Conservation (phyloP, 2,797 vertebrate genomes). For the Pogoniulus pusillus region DNA sequence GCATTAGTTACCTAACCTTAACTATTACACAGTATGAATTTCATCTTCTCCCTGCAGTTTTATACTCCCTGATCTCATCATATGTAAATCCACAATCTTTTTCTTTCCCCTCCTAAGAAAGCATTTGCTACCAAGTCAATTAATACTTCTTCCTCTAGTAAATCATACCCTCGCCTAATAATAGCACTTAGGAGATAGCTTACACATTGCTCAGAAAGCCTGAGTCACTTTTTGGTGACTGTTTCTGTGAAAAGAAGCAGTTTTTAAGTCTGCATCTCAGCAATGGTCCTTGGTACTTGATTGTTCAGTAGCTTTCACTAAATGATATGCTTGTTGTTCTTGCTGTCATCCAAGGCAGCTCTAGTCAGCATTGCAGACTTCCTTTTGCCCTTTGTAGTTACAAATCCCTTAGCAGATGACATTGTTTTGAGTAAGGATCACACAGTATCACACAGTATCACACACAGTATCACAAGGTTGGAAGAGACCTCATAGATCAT, state of each 20-base stretch:
- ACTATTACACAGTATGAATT: not conserved
- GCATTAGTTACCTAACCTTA: not conserved
- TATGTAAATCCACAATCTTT: not conserved
- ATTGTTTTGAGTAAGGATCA: not conserved
- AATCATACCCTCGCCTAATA: not conserved
- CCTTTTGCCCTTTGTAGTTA: not conserved
- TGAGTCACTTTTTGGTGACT: not conserved
- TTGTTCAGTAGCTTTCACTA: not conserved
- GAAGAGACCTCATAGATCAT: too few species aligned
- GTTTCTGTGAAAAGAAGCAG: not conserved
- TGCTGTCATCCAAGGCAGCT: not conserved
- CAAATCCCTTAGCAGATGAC: not conserved
- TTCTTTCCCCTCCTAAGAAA: not conserved
- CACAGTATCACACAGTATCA: too few species aligned
- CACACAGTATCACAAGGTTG: too few species aligned
- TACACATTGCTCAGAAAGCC: not conserved
- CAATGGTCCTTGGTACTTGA: not conserved
- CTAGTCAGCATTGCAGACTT: not conserved
- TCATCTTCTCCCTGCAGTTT: not conserved
- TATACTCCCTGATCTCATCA: not conserved
- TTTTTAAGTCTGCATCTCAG: not conserved
- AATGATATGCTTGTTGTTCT: not conserved
- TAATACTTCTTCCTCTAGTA: not conserved
- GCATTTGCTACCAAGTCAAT: not conserved
- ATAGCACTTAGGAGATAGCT: not conserved